Conservation (phyloP, 1,140 invertebrate genomes). For the Trichonephila clavata region DNA sequence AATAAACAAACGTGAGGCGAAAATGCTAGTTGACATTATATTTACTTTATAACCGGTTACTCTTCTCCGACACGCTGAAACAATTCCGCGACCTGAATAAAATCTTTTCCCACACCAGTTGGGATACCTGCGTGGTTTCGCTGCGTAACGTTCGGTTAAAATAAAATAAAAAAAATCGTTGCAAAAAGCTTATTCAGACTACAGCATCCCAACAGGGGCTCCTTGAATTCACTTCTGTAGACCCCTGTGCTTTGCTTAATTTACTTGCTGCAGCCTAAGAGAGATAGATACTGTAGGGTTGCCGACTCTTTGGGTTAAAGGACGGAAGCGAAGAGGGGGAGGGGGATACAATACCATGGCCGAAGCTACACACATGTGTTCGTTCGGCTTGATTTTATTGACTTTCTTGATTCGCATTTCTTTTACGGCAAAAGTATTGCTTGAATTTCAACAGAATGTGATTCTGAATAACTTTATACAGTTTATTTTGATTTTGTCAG, state of each 20-base stretch:
- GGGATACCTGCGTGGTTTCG: constrained; percentile 67
- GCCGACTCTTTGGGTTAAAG: constrained; percentile 67
- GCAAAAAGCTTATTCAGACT: constrained; percentile 69
- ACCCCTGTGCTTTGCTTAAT: constrained; percentile 76
- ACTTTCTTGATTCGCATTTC: background rate
- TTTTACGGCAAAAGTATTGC: background rate
- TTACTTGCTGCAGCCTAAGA: constrained; percentile 66
- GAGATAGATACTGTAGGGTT: constrained; percentile 71
- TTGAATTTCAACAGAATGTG: background rate
- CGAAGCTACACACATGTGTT: background rate
- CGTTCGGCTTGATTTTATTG: background rate
- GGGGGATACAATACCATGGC: constrained; percentile 14
- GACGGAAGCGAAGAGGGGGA: constrained; percentile 28
- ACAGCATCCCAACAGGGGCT: constrained; percentile 72
- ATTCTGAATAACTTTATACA: background rate
- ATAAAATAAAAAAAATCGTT: constrained; percentile 36
- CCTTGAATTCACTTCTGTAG: constrained; percentile 76
- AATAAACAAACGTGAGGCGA: constrained; percentile 58
- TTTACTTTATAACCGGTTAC: constrained; percentile 64
- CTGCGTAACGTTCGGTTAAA: constrained; percentile 68
- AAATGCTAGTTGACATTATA: constrained; percentile 30
- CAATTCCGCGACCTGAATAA: constrained; percentile 23
- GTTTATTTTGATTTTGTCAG: too few relatives aligned
- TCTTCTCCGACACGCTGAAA: constrained; percentile 49
- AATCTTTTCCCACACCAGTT: constrained; percentile 54